Conservation (phyloP, 23 tunicate genomes). For the Phallusia fumigata region DNA sequence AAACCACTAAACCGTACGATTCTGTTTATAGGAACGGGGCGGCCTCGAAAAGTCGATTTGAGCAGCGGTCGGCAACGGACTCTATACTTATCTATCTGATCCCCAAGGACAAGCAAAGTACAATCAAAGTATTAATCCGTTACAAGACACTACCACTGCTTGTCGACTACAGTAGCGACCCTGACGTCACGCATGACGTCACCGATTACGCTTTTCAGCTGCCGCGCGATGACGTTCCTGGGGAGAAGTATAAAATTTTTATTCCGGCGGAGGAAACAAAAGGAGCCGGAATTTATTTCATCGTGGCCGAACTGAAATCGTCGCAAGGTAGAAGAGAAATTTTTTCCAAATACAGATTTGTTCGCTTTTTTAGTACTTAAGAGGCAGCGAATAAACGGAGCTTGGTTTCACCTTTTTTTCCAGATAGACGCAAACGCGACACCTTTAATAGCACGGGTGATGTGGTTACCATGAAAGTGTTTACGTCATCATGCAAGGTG, state of each 20-base stretch:
- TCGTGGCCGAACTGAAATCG: not conserved
- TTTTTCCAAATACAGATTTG: not conserved
- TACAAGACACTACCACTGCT: not conserved
- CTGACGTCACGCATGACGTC: constrained; percentile 30
- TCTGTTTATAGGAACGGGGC: no score
- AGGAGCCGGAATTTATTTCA: constrained; percentile 42
- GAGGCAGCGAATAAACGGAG: not conserved
- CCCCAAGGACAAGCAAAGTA: not conserved
- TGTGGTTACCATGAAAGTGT: constrained; percentile 9
- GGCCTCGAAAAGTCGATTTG: constrained; percentile 28
- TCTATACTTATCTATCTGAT: constrained; percentile 12
- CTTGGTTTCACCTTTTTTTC: not conserved
- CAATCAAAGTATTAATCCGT: constrained; percentile 14
- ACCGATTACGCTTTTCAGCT: constrained; percentile 27
- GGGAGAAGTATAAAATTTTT: constrained; percentile 25
- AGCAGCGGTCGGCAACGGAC: not conserved
- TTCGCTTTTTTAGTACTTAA: not conserved
- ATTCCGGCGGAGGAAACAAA: constrained; percentile 24
- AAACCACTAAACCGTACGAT: no score
- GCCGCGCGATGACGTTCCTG: constrained; percentile 5
- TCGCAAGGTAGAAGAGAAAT: not conserved
- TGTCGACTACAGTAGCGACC: constrained; percentile 31
- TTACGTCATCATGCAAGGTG: constrained; percentile 36
- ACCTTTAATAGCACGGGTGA: not conserved
- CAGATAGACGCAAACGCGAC: not conserved